These are phyloP conservation scores for Brienomyrus brachyistius DNA, from an alignment of 2,113 vertebrate genomes.

Conservation along the genomic window DNA sequence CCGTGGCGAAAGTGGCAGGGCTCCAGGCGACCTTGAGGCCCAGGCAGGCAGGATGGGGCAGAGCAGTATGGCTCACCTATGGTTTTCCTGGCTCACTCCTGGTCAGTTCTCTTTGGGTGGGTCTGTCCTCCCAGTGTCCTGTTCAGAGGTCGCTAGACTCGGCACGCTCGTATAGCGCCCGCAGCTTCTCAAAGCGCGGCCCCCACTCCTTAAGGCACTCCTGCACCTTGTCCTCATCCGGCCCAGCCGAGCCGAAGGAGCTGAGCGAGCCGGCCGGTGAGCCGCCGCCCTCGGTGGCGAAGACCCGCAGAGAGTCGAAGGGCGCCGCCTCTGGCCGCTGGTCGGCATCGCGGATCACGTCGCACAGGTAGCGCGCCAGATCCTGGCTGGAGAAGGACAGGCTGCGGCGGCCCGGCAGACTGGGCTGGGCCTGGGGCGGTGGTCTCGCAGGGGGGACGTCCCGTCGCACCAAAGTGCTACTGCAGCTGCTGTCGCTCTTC, in stretches of 20 bases:
- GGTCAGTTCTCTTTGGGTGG: neutral
- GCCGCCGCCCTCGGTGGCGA: slow-evolving; percentile 69
- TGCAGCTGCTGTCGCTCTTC: slow-evolving; percentile 21
- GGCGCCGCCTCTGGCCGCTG: slow-evolving; percentile 53
- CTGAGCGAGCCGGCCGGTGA: slow-evolving; percentile 69
- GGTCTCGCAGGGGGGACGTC: slow-evolving; percentile 56
- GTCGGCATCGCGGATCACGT: slow-evolving; percentile 64
- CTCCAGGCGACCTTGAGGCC: neutral
- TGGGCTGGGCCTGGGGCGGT: slow-evolving; percentile 47
- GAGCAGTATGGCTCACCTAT: neutral
- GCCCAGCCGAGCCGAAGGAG: slow-evolving; percentile 61
- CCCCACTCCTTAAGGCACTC: slow-evolving; percentile 71
- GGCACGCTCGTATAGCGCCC: slow-evolving; percentile 64
- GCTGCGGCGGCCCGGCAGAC: slow-evolving; percentile 46
- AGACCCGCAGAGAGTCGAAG: slow-evolving; percentile 68
- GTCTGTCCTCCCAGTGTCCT: neutral
- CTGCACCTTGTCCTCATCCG: slow-evolving; percentile 49
- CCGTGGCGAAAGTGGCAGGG: neutral
- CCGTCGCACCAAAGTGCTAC: slow-evolving; percentile 42
- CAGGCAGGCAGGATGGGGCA: neutral
- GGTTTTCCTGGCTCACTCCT: neutral
- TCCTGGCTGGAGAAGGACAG: slow-evolving; percentile 59
- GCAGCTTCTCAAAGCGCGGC: slow-evolving; percentile 72
- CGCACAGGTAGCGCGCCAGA: slow-evolving; percentile 61
- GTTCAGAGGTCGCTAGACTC: slow-evolving; percentile 61